These are phyloP conservation scores for Vanacampus margaritifer DNA, from an alignment of 2,113 vertebrate species.

Conservation along the genomic window DNA sequence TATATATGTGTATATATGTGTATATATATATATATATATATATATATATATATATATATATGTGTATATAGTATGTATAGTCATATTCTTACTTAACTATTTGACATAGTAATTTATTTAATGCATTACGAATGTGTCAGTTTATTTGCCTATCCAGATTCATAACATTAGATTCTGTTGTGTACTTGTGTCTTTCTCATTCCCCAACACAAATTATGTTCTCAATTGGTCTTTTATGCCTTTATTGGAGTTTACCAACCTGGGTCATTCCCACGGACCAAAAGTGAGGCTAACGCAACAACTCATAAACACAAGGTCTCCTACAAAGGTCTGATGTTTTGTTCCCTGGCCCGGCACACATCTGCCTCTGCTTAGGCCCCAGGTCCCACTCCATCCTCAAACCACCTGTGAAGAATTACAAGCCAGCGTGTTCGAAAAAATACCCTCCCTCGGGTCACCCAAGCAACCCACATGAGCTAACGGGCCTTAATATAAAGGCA, in stretches of 20 bases:
- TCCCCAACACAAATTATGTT: slow-evolving; percentile 17
- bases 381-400: slow-evolving; percentile 46
- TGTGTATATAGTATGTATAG: too few relatives aligned
- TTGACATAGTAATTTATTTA: too few relatives aligned
- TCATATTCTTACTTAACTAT: too few relatives aligned
- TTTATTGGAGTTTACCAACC: slow-evolving; percentile 34
- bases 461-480: slow-evolving; percentile 38
- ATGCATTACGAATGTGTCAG: too few relatives aligned
- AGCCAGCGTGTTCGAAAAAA: slow-evolving; percentile 53
- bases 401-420: slow-evolving; percentile 72
- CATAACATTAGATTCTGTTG: slow-evolving; percentile 3
- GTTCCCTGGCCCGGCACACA: slow-evolving; percentile 54
- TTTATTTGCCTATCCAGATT: slow-evolving; percentile 19
- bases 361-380: slow-evolving; percentile 62
- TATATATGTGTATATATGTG: too few relatives aligned
- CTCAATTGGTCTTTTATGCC: slow-evolving; percentile 29
- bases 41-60: too few relatives aligned
- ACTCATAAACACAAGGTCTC: slow-evolving; percentile 68
- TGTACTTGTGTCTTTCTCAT: neutral
- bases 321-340: slow-evolving; percentile 60
- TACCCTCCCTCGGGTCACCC: slow-evolving; percentile 53
- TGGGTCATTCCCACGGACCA: slow-evolving; percentile 58
- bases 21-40: too few relatives aligned
- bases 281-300: slow-evolving; percentile 54
- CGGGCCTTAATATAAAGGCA: slow-evolving; percentile 52